Base-by-base conservation (phyloP, 2,797 vertebrate species). In the Anniella stebbinsi region DNA sequence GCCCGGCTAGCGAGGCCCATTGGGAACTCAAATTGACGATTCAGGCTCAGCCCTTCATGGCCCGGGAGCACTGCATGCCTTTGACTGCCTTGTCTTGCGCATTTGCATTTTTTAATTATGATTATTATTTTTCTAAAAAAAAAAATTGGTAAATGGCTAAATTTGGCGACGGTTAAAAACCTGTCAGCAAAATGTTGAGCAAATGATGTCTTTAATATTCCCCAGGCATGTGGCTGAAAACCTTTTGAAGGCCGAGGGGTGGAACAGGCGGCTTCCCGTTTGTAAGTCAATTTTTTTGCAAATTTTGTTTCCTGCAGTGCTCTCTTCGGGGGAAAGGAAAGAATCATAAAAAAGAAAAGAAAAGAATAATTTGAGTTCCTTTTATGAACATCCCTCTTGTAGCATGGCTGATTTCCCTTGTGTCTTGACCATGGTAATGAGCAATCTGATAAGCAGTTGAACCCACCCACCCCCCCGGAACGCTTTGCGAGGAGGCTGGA, bases 201-300 rank as follows among this genome's bases (percentile, higher is more conserved):
- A 97, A 87, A 96, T 92, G 93, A 83, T 97, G 95, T 97, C 96
- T 98, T 97, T 97, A 96, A 97, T 97, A 97, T 97, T 90, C 95
- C 96, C 96, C 97, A 97, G 97, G 97, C 96, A 94, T 97, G 96
- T 97, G 96, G 95, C 97, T 97, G 97, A 94, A 97, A 96, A 97
- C 95, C 96, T 97, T 97, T 97, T 97, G 97, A 97, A 97, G 96
- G 96, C 95, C 94, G 96, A 97, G 97, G 97, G 97, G 97, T 97
- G 95, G 97, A 97, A 89, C 80, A 97, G 96, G 97, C 94, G 95
- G 93, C 97, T 97, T 95, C 96, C 97, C 91, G 91, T 97, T 97
- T 97, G 97, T 97, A 98, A 98, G 96, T 97, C 95, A 96, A 90
- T 94, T 95, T 97, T 96, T 97, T 97, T 96, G 96, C 95, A 95